Evolutionary conservation across 2,113 vertebrate genomes (phyloP), one percentile per base, ranked within the genome.

Genomic region (Gobiocypris rarus): DNA sequence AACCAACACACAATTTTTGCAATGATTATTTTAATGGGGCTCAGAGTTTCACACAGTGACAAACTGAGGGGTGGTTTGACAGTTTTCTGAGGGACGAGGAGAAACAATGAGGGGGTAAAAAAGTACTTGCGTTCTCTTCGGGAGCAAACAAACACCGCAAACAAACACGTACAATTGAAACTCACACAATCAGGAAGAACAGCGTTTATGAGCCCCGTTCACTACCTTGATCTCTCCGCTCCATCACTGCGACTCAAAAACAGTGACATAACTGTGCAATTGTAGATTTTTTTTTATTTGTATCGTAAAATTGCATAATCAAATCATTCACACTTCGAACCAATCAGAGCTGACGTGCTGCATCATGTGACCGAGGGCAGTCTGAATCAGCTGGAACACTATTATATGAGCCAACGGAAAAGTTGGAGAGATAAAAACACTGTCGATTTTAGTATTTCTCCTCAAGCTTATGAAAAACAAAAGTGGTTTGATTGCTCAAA

Each of bases 231-330:
- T 85, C 63, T 75, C 75, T 70, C 67, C 5, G 73, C 82, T 59
- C 50, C 3, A 26, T 79, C 83, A 63, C 43, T 59, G 61, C 28
- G 71, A 50, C 26, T 56, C 67, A 63, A 67, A 65, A 79, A 48
- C 5, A 82, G 83, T 81, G 65, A 81, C 31, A 9, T 19, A 26
- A 82, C 78, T 82, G 89, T 82, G 84, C 85, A 84, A 83, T 34
- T 52, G 41, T 73, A n/a, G 83, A 52, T 52, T 58, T 73, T 81
- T 31, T 10, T 48, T 48, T 59, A 82, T 52, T 67, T 70, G 9
- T 77, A 76, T 81, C 10, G 28, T 75, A 69, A 74, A 61, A 58
- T 41, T 80, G 75, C 81, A 85, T 76, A 78, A 81, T 75, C 26
- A 13, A 24, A 52, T 76, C n/a, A 77, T 31, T 79, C 69, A 43